A percentile compares a stretch with the other conserved stretches of the same genome.
phyloP scores from a whole-genome alignment of 2,113 vertebrate species.

The Haplotaxodon microlepis region DNA sequence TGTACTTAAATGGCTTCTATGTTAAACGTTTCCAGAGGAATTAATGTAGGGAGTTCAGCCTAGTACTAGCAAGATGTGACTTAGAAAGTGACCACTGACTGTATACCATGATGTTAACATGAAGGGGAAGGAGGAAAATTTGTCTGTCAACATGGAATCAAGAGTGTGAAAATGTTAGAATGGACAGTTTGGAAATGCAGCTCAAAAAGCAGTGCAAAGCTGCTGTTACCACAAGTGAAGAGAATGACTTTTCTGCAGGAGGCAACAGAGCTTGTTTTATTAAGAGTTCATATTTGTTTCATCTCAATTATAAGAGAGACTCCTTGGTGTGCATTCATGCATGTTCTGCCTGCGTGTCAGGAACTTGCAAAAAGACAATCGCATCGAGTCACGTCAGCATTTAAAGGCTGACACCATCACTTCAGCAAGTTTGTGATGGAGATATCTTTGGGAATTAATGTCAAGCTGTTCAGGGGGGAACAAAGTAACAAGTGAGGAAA shows the following conservation, averaged over 20 bases:
- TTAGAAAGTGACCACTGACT: not conserved
- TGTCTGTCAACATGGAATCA: not conserved
- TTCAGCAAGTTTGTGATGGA: not conserved
- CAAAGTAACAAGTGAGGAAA: not conserved
- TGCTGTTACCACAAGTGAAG: not conserved
- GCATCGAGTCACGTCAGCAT: not conserved
- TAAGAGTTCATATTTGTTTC: slow-evolving; percentile 22
- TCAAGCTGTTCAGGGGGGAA: not conserved
- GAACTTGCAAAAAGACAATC: not conserved
- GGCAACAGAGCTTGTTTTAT: not conserved
- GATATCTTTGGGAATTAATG: slow-evolving; percentile 5
- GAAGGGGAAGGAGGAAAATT: not conserved
- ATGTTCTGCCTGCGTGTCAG: not conserved
- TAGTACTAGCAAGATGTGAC: not conserved
- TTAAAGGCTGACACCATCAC: slow-evolving; percentile 3
- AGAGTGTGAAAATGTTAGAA: not conserved
- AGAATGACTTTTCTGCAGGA: not conserved
- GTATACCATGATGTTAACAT: not conserved
- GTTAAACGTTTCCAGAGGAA: not conserved
- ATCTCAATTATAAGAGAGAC: slow-evolving; percentile 17
- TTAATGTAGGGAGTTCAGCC: not conserved
- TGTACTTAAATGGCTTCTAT: not conserved
- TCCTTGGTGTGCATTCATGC: not conserved
- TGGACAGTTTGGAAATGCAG: not conserved
- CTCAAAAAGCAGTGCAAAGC: not conserved